A percentile compares a stretch with the other conserved stretches of the same genome.
Evolutionary conservation across 2,888 invertebrate species (phyloP).

Genomic region (Gari tellinella): DNA sequence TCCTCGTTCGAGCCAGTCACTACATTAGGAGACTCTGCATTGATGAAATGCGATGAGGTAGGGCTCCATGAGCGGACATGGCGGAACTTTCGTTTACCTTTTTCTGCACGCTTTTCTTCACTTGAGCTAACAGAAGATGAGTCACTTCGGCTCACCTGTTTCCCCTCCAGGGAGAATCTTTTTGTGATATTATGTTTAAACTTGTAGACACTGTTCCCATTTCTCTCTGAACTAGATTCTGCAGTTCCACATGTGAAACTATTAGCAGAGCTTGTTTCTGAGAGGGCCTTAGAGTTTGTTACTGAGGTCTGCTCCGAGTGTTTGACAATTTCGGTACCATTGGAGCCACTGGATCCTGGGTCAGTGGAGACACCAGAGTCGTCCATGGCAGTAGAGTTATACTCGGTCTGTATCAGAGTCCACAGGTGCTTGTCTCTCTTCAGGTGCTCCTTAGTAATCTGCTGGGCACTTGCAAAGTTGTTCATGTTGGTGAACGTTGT

Average conservation of each 20-base stretch:
- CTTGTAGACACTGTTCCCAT: conserved; percentile 88
- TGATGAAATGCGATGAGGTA: conserved; percentile 56
- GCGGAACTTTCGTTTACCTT: conserved; percentile 55
- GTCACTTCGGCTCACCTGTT: conserved; percentile 59
- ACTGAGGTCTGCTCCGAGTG: background rate
- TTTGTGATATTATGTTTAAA: conserved; percentile 97
- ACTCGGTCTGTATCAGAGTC: conserved; percentile 49
- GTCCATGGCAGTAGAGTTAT: conserved; percentile 26
- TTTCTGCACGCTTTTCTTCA: conserved; percentile 51
- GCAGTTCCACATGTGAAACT: conserved; percentile 15
- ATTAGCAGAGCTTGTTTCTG: background rate
- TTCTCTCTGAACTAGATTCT: conserved; percentile 32
- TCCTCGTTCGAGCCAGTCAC: conserved; percentile 61
- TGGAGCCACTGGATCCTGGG: conserved; percentile 26
- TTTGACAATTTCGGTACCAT: conserved; percentile 4
- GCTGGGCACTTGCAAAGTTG: conserved; percentile 28
- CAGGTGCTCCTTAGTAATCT: conserved; percentile 57
- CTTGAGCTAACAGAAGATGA: conserved; percentile 62
- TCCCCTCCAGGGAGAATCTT: conserved; percentile 88
- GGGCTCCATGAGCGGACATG: conserved; percentile 48
- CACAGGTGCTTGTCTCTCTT: conserved; percentile 61
- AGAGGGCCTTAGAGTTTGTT: background rate
- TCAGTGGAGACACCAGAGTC: conserved; percentile 43
- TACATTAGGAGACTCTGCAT: conserved; percentile 64
- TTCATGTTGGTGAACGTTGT: too few relatives aligned